Conservation (phyloP, 2,888 invertebrate species). For the Allolobophora icterica region DNA sequence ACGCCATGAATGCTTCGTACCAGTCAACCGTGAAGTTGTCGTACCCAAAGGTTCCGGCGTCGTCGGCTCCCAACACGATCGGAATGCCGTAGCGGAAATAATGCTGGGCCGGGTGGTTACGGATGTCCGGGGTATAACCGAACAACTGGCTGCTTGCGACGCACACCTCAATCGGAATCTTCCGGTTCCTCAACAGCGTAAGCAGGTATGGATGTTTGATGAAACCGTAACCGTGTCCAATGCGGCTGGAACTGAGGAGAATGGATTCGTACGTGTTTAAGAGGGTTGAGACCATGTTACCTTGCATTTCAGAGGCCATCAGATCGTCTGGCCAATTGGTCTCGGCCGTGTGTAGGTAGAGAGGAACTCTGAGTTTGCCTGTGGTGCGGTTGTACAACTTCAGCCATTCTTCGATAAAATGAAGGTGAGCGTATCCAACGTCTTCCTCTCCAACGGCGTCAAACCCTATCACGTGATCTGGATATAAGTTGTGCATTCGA, state of each 20-base stretch:
- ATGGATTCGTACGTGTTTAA: constrained; percentile 50
- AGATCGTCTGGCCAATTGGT: constrained; percentile 50
- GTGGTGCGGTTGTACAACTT: constrained; percentile 36
- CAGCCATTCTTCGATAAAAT: constrained; percentile 44
- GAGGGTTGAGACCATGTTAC: constrained; percentile 46
- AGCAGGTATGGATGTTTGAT: constrained; percentile 49
- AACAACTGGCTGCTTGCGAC: constrained; percentile 51
- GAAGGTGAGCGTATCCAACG: constrained; percentile 45
- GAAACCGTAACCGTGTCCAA: constrained; percentile 51
- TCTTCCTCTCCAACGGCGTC: constrained; percentile 50
- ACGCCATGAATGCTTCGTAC: constrained; percentile 51
- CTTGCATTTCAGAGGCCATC: constrained; percentile 36
- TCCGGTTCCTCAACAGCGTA: constrained; percentile 38
- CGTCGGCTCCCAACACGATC: constrained; percentile 51
- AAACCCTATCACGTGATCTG: constrained; percentile 46
- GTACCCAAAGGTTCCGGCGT: constrained; percentile 53
- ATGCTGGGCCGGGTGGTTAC: constrained; percentile 49
- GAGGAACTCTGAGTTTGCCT: constrained; percentile 38
- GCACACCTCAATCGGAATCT: constrained; percentile 49
- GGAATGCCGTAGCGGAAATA: constrained; percentile 48
- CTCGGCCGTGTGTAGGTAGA: constrained; percentile 49
- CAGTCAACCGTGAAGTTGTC: constrained; percentile 51
- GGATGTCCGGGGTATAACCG: constrained; percentile 50
- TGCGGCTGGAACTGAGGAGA: constrained; percentile 47
- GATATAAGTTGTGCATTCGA: constrained; percentile 43